Evolutionary conservation across 2,113 vertebrate genomes (phyloP).

Genomic region (Mellivora capensis): DNA sequence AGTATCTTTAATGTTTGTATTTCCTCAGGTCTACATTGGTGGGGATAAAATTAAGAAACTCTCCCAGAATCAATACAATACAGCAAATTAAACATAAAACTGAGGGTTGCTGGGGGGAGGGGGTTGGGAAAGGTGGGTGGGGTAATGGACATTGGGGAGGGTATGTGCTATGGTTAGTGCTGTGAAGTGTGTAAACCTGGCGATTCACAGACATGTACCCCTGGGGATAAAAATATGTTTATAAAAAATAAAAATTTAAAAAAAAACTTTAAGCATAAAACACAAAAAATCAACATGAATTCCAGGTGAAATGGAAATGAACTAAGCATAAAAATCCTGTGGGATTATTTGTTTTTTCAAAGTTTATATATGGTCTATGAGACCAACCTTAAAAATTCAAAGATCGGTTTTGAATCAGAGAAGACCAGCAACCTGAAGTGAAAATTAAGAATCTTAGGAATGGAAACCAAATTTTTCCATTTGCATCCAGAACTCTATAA

Average conservation of each 20-base stretch:
- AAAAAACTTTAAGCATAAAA: no score
- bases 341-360: conserved; percentile 17
- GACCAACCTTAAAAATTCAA: conserved; percentile 31
- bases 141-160: no score
- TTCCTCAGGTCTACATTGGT: background rate
- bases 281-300: conserved; percentile 44
- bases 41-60: background rate
- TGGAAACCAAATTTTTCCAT: conserved; percentile 2
- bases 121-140: no score
- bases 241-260: no score
- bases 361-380: conserved; percentile 4
- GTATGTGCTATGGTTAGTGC: no score
- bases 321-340: conserved; percentile 8
- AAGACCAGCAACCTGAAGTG: background rate
- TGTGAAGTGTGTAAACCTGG: no score
- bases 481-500: conserved; percentile 15
- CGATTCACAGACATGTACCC: no score
- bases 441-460: conserved; percentile 18
- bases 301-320: conserved; percentile 30
- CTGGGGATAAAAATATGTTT: no score
- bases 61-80: background rate
- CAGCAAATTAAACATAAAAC: conserved; percentile 24
- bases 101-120: no score
- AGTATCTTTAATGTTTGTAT: background rate
- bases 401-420: background rate